Base-by-base conservation (phyloP, 2,113 vertebrate species). In the Megalops atlanticus region DNA sequence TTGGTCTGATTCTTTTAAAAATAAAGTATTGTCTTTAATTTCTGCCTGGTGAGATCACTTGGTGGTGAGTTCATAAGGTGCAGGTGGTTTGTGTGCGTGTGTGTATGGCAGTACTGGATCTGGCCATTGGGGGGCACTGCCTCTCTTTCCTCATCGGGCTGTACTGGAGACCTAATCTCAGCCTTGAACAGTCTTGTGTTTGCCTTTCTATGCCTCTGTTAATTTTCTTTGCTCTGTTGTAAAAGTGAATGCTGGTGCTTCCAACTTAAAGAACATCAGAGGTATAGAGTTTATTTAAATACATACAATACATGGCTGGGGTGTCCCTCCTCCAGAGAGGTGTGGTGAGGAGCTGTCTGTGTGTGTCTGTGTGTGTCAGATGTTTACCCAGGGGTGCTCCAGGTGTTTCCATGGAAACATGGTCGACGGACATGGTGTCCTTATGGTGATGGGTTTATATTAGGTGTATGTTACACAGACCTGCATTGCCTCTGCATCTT, bases 361-460 rank as follows among this genome's bases (percentile, higher is more conserved):
- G n/a, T 80, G 7, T 47, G 52, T 69, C 52, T 70, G 31, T 31
- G 71, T 10, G 73, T 74, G 80, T 0, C 58, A 31, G 58, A 24
- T 64, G 58, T 64, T n/a, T n/a, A n/a, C 58, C 33, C 69, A 8
- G 39, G 77, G 64, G 54, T 40, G 69, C n/a, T 77, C 70, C 47
- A 64, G 47, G 70, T 64, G 47, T 80, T 85, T 38, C 47, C 69
- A n/a, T 79, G 72, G 80, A 41, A 71, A 75, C 76, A 73, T 74
- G 12, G 78, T 69, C 21, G 12, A 52, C 68, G 35, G 36, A 54
- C 76, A 21, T 80, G 82, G 10, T 43, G 41, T 72, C 52, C 78
- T 81, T 76, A 43, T 15, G 18, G 38, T 76, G 45, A 75, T 76
- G 64, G 80, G 45, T 49, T 12, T 16, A n/a, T n/a, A 49, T n/a